These are phyloP conservation scores for Athene noctua DNA, from an alignment of 2,113 vertebrate genomes.

Conservation along the genomic window DNA sequence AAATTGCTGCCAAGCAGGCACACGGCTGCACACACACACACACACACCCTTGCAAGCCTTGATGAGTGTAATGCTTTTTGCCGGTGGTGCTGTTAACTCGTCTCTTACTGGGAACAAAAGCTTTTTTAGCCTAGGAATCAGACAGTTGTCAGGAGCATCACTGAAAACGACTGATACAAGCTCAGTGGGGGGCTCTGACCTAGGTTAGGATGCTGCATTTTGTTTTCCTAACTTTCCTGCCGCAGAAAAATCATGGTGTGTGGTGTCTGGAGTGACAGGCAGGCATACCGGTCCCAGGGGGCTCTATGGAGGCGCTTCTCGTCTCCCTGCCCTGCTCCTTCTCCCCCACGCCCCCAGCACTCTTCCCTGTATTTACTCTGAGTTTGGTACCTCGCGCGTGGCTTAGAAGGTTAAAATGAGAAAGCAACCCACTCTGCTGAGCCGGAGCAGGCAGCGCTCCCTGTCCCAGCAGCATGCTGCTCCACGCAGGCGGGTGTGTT, in stretches of 20 bases:
- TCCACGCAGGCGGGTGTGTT: not conserved
- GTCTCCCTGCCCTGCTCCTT: not conserved
- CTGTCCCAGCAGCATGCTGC: accelerated
- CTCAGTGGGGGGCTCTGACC: not conserved
- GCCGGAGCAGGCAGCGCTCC: not conserved
- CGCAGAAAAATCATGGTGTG: not conserved
- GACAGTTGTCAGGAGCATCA: not conserved
- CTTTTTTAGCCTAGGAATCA: not conserved
- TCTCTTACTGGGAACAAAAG: slow-evolving; percentile 27
- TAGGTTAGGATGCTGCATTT: not conserved
- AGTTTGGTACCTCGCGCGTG: accelerated
- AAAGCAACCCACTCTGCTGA: not conserved
- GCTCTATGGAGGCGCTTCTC: accelerated
- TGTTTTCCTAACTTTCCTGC: slow-evolving; percentile 22
- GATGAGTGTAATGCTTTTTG: not conserved
- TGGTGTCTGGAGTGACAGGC: not conserved
- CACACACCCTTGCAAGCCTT: not conserved
- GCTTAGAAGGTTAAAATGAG: not conserved
- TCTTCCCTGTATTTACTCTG: not conserved
- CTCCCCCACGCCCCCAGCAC: accelerated
- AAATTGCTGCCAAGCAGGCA: not conserved
- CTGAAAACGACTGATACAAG: not conserved
- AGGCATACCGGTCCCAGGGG: not conserved
- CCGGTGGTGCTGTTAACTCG: not conserved
- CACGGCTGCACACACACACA: not conserved